Conservation (phyloP, 2,797 vertebrate species). For the Melanotaenia pygmaea region DNA sequence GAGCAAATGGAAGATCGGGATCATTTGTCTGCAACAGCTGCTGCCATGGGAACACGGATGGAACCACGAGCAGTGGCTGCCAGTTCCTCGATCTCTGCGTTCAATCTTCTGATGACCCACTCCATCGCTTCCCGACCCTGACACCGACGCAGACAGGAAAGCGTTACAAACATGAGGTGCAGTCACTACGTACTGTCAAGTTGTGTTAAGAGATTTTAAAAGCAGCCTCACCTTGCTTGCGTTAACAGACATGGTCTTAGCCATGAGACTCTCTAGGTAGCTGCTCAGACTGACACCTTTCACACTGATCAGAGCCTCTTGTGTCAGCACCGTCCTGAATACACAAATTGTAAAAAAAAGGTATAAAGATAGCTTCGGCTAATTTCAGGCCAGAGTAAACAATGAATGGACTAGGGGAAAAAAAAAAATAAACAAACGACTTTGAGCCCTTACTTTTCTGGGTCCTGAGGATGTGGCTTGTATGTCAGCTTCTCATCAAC, state of each 20-base stretch:
- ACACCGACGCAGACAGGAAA: constrained; percentile 5
- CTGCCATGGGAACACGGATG: constrained; percentile 91
- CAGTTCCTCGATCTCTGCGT: constrained; percentile 93
- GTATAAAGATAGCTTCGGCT: neutral
- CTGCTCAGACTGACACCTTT: constrained; percentile 97
- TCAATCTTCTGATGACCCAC: constrained; percentile 94
- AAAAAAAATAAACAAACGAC: neutral
- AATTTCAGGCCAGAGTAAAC: neutral
- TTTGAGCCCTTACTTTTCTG: constrained; percentile 85
- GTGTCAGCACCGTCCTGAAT: constrained; percentile 91
- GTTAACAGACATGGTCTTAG: constrained; percentile 93
- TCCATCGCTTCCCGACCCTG: constrained; percentile 98
- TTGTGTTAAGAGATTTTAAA: neutral
- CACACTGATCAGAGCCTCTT: constrained; percentile 96
- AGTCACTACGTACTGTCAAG: neutral
- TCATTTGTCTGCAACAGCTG: constrained; percentile 92
- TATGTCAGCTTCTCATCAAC: constrained; percentile 96
- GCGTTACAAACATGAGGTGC: neutral
- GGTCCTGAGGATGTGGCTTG: constrained; percentile 93
- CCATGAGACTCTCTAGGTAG: constrained; percentile 97
- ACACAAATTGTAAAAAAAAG: constrained; percentile 9
- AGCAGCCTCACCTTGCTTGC: constrained; percentile 87
- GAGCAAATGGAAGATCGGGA: constrained; percentile 4
- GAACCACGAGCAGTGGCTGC: constrained; percentile 90
- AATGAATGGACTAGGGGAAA: neutral